phyloP scores from a whole-genome alignment of 2,113 vertebrate genomes.

The Phalacrocorax pelagicus region DNA sequence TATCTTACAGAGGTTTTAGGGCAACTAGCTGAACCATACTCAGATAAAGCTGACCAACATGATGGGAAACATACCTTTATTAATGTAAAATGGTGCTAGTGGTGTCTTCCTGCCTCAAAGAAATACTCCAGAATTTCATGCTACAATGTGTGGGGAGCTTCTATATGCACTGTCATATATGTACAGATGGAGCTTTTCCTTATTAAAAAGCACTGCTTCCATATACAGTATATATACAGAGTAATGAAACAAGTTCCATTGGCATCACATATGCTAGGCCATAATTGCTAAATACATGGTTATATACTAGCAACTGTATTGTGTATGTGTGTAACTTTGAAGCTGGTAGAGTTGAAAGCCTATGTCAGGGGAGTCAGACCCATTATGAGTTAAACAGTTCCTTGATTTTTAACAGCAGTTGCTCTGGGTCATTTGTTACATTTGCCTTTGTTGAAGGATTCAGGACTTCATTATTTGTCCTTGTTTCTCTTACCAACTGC shows the following conservation, averaged over 20 bases:
- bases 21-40: background rate
- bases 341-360: background rate
- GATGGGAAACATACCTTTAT: background rate
- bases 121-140: background rate
- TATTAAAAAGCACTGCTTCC: background rate
- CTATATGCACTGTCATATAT: too few relatives aligned
- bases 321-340: background rate
- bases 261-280: accelerated
- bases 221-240: background rate
- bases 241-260: background rate
- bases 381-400: background rate
- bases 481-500: background rate
- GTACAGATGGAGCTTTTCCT: background rate
- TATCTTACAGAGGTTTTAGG: background rate
- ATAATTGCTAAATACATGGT: background rate
- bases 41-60: background rate
- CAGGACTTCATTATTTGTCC: background rate
- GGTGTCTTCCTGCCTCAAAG: background rate
- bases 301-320: background rate
- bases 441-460: background rate
- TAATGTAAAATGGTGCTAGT: background rate
- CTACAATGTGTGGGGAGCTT: background rate
- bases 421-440: background rate
- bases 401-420: background rate
- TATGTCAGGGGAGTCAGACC: background rate